phyloP scores from a whole-genome alignment of 2,888 invertebrate genomes.

The Machimus atricapillus region DNA sequence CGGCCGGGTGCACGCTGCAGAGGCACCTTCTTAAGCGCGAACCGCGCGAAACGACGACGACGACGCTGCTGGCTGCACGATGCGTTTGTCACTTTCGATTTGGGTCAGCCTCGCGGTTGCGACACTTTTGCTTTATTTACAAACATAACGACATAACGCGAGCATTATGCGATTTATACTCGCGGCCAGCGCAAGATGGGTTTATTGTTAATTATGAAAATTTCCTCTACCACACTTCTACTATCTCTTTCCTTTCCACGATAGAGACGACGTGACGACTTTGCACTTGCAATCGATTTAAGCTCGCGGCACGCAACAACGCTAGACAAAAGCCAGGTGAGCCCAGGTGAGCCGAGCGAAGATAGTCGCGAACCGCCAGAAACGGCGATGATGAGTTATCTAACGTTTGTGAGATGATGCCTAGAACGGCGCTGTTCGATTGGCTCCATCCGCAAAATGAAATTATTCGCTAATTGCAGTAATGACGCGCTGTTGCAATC shows the following conservation, averaged over 20 bases:
- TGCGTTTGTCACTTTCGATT: not conserved
- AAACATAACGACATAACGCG: conserved; percentile 1
- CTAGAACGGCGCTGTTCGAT: not conserved
- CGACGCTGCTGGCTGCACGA: not conserved
- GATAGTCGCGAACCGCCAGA: not conserved
- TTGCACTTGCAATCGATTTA: not conserved
- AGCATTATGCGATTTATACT: not conserved
- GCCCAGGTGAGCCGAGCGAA: not conserved
- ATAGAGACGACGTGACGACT: not conserved
- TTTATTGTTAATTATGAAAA: not conserved
- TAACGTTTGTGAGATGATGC: not conserved
- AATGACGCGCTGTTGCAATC: not conserved
- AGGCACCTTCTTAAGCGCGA: not conserved
- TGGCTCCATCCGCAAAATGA: not conserved
- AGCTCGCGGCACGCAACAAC: not conserved
- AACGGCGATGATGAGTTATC: not conserved
- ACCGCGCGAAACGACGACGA: not conserved
- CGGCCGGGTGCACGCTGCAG: not conserved
- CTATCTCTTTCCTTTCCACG: not conserved
- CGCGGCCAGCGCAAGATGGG: not conserved
- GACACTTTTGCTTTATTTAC: not conserved
- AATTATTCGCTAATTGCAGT: not conserved
- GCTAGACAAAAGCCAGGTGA: not conserved
- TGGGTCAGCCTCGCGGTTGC: not conserved
- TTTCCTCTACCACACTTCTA: not conserved